Conservation (phyloP, 2,113 vertebrate genomes). For the Daboia siamensis region DNA sequence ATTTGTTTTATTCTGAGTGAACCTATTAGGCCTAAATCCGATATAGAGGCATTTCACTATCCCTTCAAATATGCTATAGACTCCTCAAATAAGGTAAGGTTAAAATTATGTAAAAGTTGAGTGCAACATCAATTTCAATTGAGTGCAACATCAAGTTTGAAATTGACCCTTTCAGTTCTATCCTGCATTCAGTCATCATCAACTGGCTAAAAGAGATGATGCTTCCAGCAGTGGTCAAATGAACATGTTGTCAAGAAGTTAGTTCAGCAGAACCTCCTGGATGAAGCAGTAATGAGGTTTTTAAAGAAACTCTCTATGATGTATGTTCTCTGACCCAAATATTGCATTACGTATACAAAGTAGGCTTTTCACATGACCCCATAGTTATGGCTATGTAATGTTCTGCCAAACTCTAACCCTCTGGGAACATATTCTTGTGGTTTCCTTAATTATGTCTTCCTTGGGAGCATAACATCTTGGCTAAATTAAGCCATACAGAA, state of each 20-base stretch:
- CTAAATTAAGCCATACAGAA: slow-evolving; percentile 16
- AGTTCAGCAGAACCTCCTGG: not conserved
- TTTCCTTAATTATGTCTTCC: slow-evolving; percentile 47
- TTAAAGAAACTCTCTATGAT: slow-evolving; percentile 1
- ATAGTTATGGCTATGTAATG: slow-evolving; percentile 21
- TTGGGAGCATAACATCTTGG: slow-evolving; percentile 48
- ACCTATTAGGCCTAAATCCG: not conserved
- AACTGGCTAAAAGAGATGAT: not conserved
- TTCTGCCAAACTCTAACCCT: slow-evolving; percentile 46
- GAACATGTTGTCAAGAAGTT: not conserved
- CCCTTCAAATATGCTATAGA: not conserved
- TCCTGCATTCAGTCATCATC: not conserved
- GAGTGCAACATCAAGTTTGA: not conserved
- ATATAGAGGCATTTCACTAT: not conserved
- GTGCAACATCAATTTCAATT: not conserved
- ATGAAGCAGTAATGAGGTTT: not conserved
- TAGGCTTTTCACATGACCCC: slow-evolving; percentile 53
- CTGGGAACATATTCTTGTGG: slow-evolving; percentile 51
- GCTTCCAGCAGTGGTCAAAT: not conserved
- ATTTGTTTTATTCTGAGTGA: not conserved
- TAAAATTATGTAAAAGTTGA: not conserved
- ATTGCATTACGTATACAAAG: slow-evolving; percentile 16
- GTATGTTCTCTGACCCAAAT: slow-evolving; percentile 16
- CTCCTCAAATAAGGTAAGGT: not conserved
- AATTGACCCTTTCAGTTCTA: not conserved